Conservation (phyloP, 2,888 invertebrate species). For the Drosophila tripunctata region DNA sequence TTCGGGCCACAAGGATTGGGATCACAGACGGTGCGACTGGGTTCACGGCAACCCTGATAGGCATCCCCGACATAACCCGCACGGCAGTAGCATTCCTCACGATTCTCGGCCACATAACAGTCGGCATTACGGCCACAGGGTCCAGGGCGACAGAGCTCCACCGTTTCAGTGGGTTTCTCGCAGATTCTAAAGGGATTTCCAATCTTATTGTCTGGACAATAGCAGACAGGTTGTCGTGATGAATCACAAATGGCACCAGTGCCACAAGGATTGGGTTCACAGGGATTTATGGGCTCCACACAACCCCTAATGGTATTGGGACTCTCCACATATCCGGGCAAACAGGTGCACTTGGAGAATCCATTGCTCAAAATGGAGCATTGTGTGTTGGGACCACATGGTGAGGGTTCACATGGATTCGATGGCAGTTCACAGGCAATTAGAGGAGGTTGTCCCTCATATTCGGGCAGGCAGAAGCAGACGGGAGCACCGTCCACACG, state of each 20-base stretch:
- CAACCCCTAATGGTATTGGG: slow-evolving; percentile 95
- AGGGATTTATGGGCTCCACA: slow-evolving; percentile 90
- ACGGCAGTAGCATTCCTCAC: slow-evolving; percentile 93
- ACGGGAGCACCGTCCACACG: slow-evolving; percentile 90
- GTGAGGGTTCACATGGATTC: slow-evolving; percentile 93
- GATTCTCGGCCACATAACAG: slow-evolving; percentile 92
- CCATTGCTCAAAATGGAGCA: slow-evolving; percentile 91
- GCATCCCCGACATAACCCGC: slow-evolving; percentile 91
- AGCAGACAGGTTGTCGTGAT: slow-evolving; percentile 91
- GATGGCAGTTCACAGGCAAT: slow-evolving; percentile 89
- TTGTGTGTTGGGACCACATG: slow-evolving; percentile 95
- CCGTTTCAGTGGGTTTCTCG: slow-evolving; percentile 86
- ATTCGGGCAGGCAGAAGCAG: slow-evolving; percentile 95
- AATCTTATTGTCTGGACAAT: slow-evolving; percentile 91
- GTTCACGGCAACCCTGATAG: slow-evolving; percentile 89
- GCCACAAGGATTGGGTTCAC: slow-evolving; percentile 93
- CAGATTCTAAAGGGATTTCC: slow-evolving; percentile 94
- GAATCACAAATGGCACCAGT: slow-evolving; percentile 92
- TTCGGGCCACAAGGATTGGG: slow-evolving; percentile 93
- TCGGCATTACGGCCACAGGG: slow-evolving; percentile 93
- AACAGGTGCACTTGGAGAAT: slow-evolving; percentile 94
- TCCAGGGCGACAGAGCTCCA: slow-evolving; percentile 90
- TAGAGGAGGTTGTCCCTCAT: slow-evolving; percentile 92
- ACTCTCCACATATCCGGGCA: slow-evolving; percentile 92
- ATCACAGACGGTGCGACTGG: slow-evolving; percentile 89